Conservation (phyloP, 2,797 vertebrate genomes). For the Florisuga fusca region DNA sequence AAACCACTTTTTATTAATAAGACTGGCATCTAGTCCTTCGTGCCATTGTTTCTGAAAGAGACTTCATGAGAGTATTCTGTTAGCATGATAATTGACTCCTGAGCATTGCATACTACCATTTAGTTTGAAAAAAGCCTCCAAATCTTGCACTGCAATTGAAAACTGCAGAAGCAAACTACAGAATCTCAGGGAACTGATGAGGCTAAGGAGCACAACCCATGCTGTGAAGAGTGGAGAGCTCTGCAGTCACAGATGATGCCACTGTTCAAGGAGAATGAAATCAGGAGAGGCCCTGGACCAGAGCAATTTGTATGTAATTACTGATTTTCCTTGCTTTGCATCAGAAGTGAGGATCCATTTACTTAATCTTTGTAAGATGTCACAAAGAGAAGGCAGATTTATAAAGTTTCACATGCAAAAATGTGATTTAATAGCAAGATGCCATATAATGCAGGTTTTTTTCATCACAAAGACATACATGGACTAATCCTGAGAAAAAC, state of each 20-base stretch:
- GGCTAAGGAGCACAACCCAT: background rate
- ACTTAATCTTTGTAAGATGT: background rate
- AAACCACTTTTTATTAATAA: background rate
- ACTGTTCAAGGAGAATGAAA: background rate
- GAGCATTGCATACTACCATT: background rate
- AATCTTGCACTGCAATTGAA: background rate
- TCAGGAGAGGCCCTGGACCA: background rate
- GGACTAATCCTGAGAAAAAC: background rate
- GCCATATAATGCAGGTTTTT: background rate
- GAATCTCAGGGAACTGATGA: background rate
- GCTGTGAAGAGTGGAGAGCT: background rate
- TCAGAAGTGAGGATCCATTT: background rate
- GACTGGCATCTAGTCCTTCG: background rate
- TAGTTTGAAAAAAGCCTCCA: background rate
- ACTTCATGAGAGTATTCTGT: background rate
- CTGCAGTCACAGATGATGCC: background rate
- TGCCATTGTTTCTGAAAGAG: background rate
- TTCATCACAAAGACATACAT: background rate
- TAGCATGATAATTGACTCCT: background rate
- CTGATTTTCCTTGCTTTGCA: background rate
- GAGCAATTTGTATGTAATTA: background rate
- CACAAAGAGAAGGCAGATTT: background rate
- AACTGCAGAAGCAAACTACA: background rate
- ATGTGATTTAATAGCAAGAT: background rate
- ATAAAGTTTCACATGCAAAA: conserved; percentile 1